phyloP scores from a whole-genome alignment of 2,888 invertebrate species.

The Acronicta psi region DNA sequence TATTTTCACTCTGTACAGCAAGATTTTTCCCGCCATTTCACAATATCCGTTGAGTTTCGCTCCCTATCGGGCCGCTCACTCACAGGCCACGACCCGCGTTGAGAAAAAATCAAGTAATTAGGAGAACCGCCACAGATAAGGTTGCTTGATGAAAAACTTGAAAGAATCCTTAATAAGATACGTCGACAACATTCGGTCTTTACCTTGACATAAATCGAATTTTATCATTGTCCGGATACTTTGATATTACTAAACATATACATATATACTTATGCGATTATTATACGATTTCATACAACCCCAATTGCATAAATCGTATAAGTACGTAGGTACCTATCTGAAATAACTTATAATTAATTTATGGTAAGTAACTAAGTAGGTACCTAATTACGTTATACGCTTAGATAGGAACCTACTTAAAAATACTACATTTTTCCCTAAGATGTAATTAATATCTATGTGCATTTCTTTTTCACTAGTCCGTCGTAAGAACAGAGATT shows the following conservation, averaged over 20 bases:
- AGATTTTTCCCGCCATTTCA: constrained; percentile 31
- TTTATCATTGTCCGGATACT: constrained; percentile 26
- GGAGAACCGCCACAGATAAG: constrained; percentile 53
- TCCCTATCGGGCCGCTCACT: constrained; percentile 27
- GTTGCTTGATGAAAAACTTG: constrained; percentile 62
- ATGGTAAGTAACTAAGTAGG: no score
- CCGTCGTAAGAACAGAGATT: constrained; percentile 14
- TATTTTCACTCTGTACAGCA: constrained; percentile 14
- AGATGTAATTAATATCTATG: not conserved
- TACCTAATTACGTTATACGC: no score
- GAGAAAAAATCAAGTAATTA: constrained; percentile 58
- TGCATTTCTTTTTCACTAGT: constrained; percentile 22
- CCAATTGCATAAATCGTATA: no score
- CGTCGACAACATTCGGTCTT: constrained; percentile 58
- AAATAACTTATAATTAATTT: no score
- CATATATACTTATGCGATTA: no score
- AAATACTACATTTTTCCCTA: no score
- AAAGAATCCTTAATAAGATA: constrained; percentile 66
- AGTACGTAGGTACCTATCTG: no score
- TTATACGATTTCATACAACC: no score
- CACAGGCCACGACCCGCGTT: constrained; percentile 12
- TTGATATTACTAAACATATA: no score
- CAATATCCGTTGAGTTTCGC: constrained; percentile 33
- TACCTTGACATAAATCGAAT: constrained; percentile 49
- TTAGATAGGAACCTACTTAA: no score